Conservation (phyloP, 2,888 invertebrate genomes). For the Dastarcus helophoroides region DNA sequence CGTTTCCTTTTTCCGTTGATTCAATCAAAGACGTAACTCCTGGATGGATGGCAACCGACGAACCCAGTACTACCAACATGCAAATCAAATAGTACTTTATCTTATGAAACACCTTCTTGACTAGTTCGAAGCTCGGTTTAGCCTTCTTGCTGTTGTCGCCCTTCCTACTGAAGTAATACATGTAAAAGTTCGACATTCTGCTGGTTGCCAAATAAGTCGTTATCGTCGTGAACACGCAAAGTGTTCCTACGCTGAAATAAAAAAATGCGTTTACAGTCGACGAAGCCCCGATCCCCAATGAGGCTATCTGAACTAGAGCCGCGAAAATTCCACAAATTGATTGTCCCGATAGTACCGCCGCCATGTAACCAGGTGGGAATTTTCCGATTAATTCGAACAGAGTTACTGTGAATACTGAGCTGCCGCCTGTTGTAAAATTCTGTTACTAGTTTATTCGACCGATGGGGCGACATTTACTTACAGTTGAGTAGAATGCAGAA, state of each 20-base stretch:
- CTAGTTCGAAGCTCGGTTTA: too few relatives aligned
- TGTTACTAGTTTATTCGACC: neutral
- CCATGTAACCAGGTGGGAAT: constrained; percentile 21
- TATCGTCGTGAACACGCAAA: constrained; percentile 12
- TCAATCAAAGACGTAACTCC: constrained; percentile 13
- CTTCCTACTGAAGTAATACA: constrained; percentile 2
- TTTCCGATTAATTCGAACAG: constrained; percentile 21
- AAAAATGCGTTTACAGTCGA: constrained; percentile 11
- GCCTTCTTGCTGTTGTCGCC: too few relatives aligned
- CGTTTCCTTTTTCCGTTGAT: constrained; percentile 12
- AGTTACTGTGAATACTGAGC: constrained; percentile 19
- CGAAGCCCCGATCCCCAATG: constrained; percentile 9
- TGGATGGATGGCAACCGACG: constrained; percentile 13
- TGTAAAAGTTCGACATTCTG: constrained; percentile 6
- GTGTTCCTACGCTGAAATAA: constrained; percentile 13
- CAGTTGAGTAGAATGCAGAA: too few relatives aligned
- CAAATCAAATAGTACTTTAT: constrained; percentile 13
- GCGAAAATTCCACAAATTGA: constrained; percentile 22
- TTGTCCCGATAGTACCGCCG: constrained; percentile 19
- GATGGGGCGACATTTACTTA: neutral
- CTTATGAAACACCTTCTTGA: constrained; percentile 7
- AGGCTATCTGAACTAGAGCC: constrained; percentile 15
- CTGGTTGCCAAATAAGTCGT: neutral
- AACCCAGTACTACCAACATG: constrained; percentile 18
- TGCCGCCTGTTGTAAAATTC: constrained; percentile 15